phyloP scores from a whole-genome alignment of 2,113 vertebrate genomes.

The Ifrita kowaldi region DNA sequence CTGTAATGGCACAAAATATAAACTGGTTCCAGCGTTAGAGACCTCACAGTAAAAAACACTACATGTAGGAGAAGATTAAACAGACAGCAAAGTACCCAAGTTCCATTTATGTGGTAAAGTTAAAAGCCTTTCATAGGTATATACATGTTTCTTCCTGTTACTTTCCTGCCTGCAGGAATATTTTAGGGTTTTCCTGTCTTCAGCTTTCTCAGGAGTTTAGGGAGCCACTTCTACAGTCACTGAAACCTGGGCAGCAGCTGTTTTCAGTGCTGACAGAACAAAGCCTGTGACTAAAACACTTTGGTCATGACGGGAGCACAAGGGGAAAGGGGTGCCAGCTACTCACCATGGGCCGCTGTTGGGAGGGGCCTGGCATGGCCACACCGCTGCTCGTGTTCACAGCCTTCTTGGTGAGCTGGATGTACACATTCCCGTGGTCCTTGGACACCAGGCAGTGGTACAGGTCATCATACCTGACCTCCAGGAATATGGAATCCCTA shows the following conservation, averaged over 20 bases:
- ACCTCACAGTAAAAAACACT: not conserved
- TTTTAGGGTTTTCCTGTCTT: not conserved
- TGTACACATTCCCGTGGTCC: slow-evolving; percentile 92
- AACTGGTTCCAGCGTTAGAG: not conserved
- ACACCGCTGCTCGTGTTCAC: slow-evolving; percentile 87
- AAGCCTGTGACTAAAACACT: not conserved
- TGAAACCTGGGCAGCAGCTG: not conserved
- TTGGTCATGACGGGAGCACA: rapidly evolving
- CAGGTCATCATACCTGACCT: slow-evolving; percentile 94
- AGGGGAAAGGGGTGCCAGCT: not conserved
- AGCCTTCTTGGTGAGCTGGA: slow-evolving; percentile 96
- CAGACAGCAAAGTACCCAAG: not conserved
- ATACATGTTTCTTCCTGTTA: not conserved
- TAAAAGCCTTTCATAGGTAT: not conserved
- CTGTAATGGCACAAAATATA: not conserved
- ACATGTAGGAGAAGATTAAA: not conserved
- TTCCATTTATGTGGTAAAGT: not conserved
- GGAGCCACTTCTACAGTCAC: not conserved
- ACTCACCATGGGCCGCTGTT: slow-evolving; percentile 95
- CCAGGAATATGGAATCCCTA: slow-evolving; percentile 92
- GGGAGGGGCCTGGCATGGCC: slow-evolving; percentile 91
- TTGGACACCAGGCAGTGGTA: slow-evolving; percentile 97
- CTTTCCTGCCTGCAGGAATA: not conserved
- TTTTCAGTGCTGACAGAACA: not conserved
- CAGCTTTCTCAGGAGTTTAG: not conserved